These are phyloP conservation scores for Crotophaga sulcirostris DNA, from an alignment of 2,113 vertebrate species.

Conservation along the genomic window DNA sequence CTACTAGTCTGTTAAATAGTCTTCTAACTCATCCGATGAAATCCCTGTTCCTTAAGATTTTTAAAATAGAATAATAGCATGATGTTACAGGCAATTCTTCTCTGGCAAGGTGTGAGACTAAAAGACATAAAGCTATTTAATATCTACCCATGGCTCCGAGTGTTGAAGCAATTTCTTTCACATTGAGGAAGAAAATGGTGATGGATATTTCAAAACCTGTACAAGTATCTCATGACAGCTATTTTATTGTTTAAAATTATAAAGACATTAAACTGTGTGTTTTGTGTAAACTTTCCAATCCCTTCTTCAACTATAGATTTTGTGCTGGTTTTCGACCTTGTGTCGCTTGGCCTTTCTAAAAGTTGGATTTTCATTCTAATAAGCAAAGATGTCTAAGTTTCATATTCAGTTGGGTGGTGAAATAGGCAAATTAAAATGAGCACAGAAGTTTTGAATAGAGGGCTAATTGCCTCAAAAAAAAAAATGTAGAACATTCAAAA, in stretches of 20 bases:
- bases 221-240: background rate
- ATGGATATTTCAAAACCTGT: background rate
- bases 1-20: conserved; percentile 17
- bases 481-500: background rate
- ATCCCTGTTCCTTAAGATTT: conserved; percentile 3
- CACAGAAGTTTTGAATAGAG: background rate
- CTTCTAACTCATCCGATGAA: conserved; percentile 1
- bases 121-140: background rate
- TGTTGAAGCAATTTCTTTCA: conserved; percentile 14
- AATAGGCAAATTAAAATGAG: background rate
- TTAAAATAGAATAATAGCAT: conserved; percentile 23
- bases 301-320: background rate
- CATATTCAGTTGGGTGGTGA: background rate
- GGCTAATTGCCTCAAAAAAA: background rate
- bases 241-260: background rate
- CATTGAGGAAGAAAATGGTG: background rate
- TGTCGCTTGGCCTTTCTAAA: background rate
- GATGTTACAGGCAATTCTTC: background rate
- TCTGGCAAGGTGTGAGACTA: fast-evolving
- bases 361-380: background rate
- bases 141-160: background rate
- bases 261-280: background rate
- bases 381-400: background rate
- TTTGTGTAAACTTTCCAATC: background rate
- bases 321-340: background rate